Conservation (phyloP, 2,797 vertebrate genomes). For the Passerculus sandwichensis region DNA sequence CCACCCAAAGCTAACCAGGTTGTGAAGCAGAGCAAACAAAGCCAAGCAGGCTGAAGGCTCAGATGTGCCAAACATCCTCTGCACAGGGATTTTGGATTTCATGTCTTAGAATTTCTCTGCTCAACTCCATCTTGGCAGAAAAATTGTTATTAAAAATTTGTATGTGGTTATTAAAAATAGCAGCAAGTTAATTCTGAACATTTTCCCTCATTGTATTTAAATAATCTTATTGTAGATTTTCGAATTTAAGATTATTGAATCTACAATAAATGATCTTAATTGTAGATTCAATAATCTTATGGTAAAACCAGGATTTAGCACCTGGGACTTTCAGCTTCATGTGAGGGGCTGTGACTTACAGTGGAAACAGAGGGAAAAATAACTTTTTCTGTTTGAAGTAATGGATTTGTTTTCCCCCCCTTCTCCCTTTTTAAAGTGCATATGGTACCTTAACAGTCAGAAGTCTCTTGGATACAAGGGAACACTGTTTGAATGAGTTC, state of each 20-base stretch:
- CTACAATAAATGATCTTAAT: not conserved
- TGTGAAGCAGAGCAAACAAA: not conserved
- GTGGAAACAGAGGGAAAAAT: not conserved
- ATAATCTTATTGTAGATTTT: not conserved
- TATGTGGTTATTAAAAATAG: not conserved
- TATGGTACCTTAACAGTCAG: constrained; percentile 97
- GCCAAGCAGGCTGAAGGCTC: not conserved
- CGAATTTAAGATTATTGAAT: not conserved
- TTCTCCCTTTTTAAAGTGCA: constrained; percentile 80
- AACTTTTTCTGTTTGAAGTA: not conserved
- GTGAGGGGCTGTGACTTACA: not conserved
- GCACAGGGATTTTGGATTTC: not conserved
- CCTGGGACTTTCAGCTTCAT: not conserved
- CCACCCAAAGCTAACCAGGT: not conserved
- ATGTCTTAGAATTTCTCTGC: too few species aligned
- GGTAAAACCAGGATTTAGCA: not conserved
- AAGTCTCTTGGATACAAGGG: constrained; percentile 96
- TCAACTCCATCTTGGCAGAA: not conserved
- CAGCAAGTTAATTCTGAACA: not conserved
- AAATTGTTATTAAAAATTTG: not conserved
- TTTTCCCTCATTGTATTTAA: not conserved
- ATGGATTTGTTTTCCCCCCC: not conserved
- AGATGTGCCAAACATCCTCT: not conserved
- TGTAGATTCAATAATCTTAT: not conserved
- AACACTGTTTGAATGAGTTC: constrained; percentile 98